Evolutionary conservation across 2,888 invertebrate genomes (phyloP).

Genomic region (Acronicta aceris): DNA sequence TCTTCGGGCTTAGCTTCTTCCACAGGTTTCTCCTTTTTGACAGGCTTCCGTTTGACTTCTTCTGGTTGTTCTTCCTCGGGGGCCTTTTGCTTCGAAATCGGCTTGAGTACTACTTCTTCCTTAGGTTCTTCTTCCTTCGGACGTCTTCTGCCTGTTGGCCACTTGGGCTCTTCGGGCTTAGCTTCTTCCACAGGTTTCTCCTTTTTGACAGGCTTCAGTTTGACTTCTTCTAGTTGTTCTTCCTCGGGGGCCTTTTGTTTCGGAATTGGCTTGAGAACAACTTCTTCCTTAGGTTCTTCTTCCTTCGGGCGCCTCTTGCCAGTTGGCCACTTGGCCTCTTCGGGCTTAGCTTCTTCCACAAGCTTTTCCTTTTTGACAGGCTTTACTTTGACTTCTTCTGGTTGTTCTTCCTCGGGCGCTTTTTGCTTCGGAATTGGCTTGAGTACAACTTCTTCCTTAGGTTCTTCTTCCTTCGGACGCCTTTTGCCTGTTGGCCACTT

Average conservation of each 20-base stretch:
- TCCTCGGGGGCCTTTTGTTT: background rate
- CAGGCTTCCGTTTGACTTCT: background rate
- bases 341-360: background rate
- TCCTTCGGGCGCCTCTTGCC: background rate
- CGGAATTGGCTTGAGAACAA: background rate
- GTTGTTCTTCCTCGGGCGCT: background rate
- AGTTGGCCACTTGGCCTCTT: background rate
- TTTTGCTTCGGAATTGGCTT: background rate
- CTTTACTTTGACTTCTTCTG: background rate
- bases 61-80: background rate
- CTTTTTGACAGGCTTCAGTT: constrained; percentile 2
- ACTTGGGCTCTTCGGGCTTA: background rate
- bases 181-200: constrained; percentile 1
- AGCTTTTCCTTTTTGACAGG: background rate
- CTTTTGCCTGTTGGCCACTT: background rate
- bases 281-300: background rate
- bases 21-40: constrained; percentile 2
- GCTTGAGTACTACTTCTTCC: background rate
- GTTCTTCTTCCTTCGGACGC: background rate
- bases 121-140: background rate
- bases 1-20: constrained; percentile 1
- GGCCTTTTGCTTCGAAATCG: background rate
- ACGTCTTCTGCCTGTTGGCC: background rate
- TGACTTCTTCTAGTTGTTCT: background rate
- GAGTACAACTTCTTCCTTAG: background rate